Percentiles rank a stretch among this genome's conserved stretches.
phyloP scores from a whole-genome alignment of 2,888 invertebrate genomes.

The Gerris lacustris region DNA sequence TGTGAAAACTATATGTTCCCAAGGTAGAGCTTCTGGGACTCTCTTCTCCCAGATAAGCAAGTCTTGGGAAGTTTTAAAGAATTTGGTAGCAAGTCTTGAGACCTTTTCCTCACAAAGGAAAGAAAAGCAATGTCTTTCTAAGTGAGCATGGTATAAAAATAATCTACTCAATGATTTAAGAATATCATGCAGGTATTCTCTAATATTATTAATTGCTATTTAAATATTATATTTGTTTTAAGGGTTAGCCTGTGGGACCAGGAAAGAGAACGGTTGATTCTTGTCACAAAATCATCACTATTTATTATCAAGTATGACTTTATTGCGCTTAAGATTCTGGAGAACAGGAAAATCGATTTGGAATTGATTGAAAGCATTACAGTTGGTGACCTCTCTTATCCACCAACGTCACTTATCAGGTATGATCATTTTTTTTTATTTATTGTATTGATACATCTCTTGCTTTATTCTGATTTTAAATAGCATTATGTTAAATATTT shows the following conservation, averaged over 20 bases:
- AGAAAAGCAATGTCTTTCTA: too few species aligned
- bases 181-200: too few species aligned
- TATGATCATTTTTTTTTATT: constrained; percentile 43
- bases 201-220: neutral
- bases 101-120: too few species aligned
- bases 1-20: too few species aligned
- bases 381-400: constrained; percentile 68
- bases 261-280: constrained; percentile 65
- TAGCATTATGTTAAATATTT: too few species aligned
- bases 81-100: too few species aligned
- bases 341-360: constrained; percentile 55
- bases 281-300: constrained; percentile 59
- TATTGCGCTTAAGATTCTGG: constrained; percentile 61
- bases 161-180: too few species aligned
- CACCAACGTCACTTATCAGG: constrained; percentile 68
- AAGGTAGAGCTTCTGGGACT: too few species aligned
- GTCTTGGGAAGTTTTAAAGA: too few species aligned
- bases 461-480: neutral
- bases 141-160: too few species aligned
- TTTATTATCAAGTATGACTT: constrained; percentile 74
- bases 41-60: too few species aligned
- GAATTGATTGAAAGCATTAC: constrained; percentile 57
- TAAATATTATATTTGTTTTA: constrained; percentile 32
- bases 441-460: neutral
- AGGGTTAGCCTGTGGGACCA: constrained; percentile 82